Evolutionary conservation across 2,888 invertebrate species (phyloP), one percentile per base, ranked within the genome.

Genomic region (Nephrocerus scutellatus): DNA sequence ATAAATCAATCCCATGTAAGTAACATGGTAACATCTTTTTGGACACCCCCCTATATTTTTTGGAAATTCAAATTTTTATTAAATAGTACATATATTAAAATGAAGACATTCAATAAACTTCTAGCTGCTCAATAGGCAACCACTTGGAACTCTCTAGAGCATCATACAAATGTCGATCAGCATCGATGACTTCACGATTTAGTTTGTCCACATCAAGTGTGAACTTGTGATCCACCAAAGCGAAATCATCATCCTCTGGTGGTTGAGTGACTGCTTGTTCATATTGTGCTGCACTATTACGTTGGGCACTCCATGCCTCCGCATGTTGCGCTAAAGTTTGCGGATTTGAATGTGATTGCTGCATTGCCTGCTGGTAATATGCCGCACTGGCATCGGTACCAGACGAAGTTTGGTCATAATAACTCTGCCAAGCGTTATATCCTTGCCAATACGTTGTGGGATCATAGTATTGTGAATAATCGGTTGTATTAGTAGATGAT

Each of bases 381-480:
- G 62, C 59, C 38, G 53, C 52, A 4, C 51, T 60, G 3, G 59
- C 54, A 13, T 63, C 62, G 1, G 62, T 49, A 0, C 54, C 45
- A 13, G 44, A 35, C 2, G 44, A 45, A 15, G 52, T 49, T 15
- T 55, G 79, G 54, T 80, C 73, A 56, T 82, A 81, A 66, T 82
- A 82, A 13, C 80, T 80, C 59, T 81, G 80, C 88, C 88, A 88
- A 41, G 77, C 75, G 52, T 82, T 82, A 63, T 88, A 89, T 63
- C 86, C 86, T 62, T 85, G 86, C 88, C 88, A 89, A 66, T 89
- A 89, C 29, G 82, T 78, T 1, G 55, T 56, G 19, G 85, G 83
- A 69, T 87, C 86, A 66, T 87, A 85, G 68, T 86, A 86, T 66
- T 85, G 78, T 60, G 78, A 76, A 72, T 83, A 76, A 67, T 83